Conservation (phyloP, 2,888 invertebrate genomes). For the Epinotia brunnichana region DNA sequence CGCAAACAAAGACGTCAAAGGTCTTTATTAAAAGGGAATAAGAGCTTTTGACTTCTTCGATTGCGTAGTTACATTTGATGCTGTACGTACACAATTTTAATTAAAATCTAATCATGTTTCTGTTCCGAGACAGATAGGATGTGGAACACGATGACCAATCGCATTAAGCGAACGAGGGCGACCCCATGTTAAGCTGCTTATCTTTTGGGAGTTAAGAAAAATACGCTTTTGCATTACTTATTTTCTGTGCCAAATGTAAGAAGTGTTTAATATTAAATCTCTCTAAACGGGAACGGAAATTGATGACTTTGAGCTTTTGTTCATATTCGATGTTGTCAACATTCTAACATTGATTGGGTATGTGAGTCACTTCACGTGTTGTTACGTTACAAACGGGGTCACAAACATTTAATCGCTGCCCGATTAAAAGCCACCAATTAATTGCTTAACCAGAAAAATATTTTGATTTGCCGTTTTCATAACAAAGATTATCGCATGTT, state of each 20-base stretch:
- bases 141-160: not conserved
- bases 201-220: constrained; percentile 10
- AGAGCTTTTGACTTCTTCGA: too few relatives aligned
- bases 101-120: not conserved
- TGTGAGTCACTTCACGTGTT: too few relatives aligned
- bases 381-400: not conserved
- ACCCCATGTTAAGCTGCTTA: constrained; percentile 11
- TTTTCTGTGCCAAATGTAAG: not conserved
- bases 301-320: not conserved
- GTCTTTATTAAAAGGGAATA: too few relatives aligned
- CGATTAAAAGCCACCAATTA: constrained; percentile 15
- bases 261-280: constrained; percentile 6
- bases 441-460: constrained; percentile 38
- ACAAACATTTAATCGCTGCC: not conserved
- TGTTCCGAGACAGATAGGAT: not conserved
- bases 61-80: too few relatives aligned
- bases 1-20: too few relatives aligned
- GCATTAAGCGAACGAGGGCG: constrained; percentile 3
- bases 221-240: not conserved
- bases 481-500: constrained; percentile 47
- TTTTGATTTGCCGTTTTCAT: constrained; percentile 36
- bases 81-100: not conserved
- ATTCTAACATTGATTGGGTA: not conserved
- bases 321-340: not conserved
- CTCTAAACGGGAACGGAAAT: not conserved